phyloP scores from a whole-genome alignment of 2,113 vertebrate species.

The Pollachius pollachius region DNA sequence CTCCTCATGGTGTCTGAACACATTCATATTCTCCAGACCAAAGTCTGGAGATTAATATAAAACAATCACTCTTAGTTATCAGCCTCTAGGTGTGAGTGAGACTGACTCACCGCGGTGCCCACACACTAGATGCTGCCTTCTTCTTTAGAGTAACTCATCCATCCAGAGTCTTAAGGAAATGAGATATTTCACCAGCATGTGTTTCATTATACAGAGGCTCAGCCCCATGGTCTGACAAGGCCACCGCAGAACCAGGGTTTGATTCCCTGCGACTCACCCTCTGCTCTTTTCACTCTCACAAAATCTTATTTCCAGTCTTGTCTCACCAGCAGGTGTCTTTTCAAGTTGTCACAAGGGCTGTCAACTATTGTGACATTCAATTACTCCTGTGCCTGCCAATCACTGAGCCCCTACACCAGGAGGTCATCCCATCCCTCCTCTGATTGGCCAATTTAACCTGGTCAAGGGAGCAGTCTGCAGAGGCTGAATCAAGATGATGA shows the following conservation, averaged over 20 bases:
- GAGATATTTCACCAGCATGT: too few species aligned
- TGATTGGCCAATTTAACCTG: slow-evolving; percentile 48
- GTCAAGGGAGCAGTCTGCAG: slow-evolving; percentile 33
- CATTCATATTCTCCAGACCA: too few species aligned
- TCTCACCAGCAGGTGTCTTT: slow-evolving; percentile 45
- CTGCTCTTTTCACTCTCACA: slow-evolving; percentile 30
- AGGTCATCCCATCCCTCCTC: slow-evolving; percentile 39
- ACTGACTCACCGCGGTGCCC: too few species aligned
- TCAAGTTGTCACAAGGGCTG: slow-evolving; percentile 47
- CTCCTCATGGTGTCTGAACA: too few species aligned
- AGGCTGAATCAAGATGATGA: slow-evolving; percentile 45
- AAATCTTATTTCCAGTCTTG: slow-evolving; percentile 39
- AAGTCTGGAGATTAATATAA: too few species aligned
- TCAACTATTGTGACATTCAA: slow-evolving; percentile 64
- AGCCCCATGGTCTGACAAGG: too few species aligned
- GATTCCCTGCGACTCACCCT: slow-evolving; percentile 26
- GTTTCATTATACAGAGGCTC: too few species aligned
- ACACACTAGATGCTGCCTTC: too few species aligned
- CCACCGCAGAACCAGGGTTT: slow-evolving; percentile 24
- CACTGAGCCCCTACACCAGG: slow-evolving; percentile 29
- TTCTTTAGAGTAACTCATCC: too few species aligned
- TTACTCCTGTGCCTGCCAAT: slow-evolving; percentile 52
- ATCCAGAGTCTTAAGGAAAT: too few species aligned
- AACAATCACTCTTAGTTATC: too few species aligned
- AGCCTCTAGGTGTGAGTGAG: too few species aligned